A percentile compares a stretch with the other conserved stretches of the same genome.
Evolutionary conservation across 30 jellyfish, hydroid and myxozoan genomes (phyloP).

Genomic region (Hydractinia symbiolongicarpus): DNA sequence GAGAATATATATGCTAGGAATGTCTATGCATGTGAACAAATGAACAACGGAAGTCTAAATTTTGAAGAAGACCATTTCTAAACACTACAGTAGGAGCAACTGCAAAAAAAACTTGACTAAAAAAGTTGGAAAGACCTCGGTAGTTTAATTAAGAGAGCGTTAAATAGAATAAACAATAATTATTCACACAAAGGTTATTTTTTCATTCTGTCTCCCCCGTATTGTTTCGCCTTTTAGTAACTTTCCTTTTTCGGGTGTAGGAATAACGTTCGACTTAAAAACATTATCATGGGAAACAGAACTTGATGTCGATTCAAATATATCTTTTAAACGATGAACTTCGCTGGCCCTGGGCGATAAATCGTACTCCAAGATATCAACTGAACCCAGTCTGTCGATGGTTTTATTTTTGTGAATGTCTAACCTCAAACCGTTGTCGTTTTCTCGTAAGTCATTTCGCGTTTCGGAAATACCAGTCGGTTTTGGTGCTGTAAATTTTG

Average conservation of each 20-base stretch:
- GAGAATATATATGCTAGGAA: too few species aligned
- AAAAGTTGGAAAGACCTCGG: too few species aligned
- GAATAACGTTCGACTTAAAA: slow-evolving; percentile 32
- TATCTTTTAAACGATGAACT: neutral
- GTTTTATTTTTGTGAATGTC: neutral
- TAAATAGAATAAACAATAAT: too few species aligned
- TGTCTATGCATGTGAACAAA: too few species aligned
- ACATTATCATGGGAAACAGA: slow-evolving; percentile 5
- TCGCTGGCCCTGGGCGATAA: slow-evolving; percentile 16
- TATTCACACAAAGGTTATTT: slow-evolving; percentile 28
- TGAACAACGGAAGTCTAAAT: too few species aligned
- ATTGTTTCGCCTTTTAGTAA: slow-evolving; percentile 38
- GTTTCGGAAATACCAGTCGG: neutral
- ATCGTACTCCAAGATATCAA: neutral
- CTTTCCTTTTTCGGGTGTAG: slow-evolving; percentile 34
- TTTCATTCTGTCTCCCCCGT: slow-evolving; percentile 44
- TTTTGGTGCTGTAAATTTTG: neutral
- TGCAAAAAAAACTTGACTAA: too few species aligned
- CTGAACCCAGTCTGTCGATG: slow-evolving; percentile 11
- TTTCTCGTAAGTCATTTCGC: neutral
- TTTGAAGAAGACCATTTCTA: too few species aligned
- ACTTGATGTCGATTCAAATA: neutral
- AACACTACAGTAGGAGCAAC: too few species aligned
- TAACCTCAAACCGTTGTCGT: neutral
- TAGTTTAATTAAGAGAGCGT: too few species aligned